A percentile compares a stretch with the other conserved stretches of the same genome.
phyloP scores from a whole-genome alignment of 2,113 vertebrate genomes.

The Cranoglanis bouderius region DNA sequence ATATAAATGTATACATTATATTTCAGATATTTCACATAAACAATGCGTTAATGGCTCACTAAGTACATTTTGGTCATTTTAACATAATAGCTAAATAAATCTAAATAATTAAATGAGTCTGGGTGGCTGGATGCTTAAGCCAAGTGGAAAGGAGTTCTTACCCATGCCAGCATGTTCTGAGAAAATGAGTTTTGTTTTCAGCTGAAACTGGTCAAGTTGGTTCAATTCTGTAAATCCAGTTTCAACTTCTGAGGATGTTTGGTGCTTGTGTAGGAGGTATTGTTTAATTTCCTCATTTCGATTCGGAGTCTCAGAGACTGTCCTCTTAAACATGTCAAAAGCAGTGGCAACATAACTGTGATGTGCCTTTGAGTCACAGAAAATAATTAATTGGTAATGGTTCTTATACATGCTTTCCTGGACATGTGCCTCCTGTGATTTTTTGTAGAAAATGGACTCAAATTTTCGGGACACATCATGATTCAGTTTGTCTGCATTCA shows the following conservation, averaged over 20 bases:
- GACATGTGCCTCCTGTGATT: background rate
- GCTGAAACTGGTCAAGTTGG: constrained; percentile 22
- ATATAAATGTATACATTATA: background rate
- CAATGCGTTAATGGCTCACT: background rate
- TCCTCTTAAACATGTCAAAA: constrained; percentile 49
- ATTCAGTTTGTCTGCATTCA: constrained; percentile 76
- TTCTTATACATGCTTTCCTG: background rate
- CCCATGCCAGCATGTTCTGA: constrained; percentile 55
- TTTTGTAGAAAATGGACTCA: constrained; percentile 69
- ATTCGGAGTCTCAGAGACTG: background rate
- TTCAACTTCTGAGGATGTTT: constrained; percentile 2
- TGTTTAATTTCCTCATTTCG: constrained; percentile 31
- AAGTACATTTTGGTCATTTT: background rate
- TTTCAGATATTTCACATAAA: background rate
- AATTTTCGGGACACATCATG: constrained; percentile 72
- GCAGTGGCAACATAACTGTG: constrained; percentile 54
- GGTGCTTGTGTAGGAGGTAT: constrained; percentile 36
- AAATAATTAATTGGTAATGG: constrained; percentile 43
- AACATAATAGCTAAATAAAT: background rate
- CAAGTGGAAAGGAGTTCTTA: constrained; percentile 6
- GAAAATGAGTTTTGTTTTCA: constrained; percentile 48
- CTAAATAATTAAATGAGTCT: background rate
- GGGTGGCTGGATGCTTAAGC: background rate
- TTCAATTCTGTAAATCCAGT: constrained; percentile 32
- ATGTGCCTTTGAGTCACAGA: constrained; percentile 44